Conservation (phyloP, 2,113 vertebrate species). For the Mugil cephalus region DNA sequence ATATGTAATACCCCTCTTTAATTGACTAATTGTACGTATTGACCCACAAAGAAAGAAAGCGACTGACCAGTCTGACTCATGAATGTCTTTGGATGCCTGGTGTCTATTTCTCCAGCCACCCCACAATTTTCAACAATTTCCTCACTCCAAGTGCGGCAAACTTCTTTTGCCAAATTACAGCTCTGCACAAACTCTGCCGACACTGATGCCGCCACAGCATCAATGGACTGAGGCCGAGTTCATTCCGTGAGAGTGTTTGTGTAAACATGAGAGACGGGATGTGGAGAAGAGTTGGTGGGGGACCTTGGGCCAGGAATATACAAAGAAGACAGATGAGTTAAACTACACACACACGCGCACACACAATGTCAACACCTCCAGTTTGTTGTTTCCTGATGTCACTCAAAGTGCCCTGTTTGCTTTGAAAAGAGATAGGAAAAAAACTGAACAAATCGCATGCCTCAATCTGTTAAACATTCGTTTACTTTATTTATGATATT, state of each 20-base stretch:
- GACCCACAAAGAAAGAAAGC: slow-evolving; percentile 28
- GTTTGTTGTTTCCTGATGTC: slow-evolving; percentile 26
- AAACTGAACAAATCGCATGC: neutral
- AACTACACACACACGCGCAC: slow-evolving; percentile 21
- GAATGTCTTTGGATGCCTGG: slow-evolving; percentile 41
- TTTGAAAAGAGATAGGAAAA: neutral
- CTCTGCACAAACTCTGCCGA: slow-evolving; percentile 38
- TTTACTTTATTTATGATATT: neutral
- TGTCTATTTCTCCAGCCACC: slow-evolving; percentile 8
- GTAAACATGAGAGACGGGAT: neutral
- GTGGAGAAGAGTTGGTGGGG: slow-evolving; percentile 16
- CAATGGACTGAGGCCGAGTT: neutral
- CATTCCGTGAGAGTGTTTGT: slow-evolving; percentile 15
- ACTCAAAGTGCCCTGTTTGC: slow-evolving; percentile 31
- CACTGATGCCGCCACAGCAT: slow-evolving; percentile 10
- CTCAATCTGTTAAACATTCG: neutral
- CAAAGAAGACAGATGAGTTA: slow-evolving; percentile 52
- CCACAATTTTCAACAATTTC: slow-evolving; percentile 21
- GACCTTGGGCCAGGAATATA: slow-evolving; percentile 61
- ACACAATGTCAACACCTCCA: slow-evolving; percentile 26
- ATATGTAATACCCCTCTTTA: slow-evolving; percentile 43
- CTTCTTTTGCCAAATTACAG: slow-evolving; percentile 44
- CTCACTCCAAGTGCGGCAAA: slow-evolving; percentile 24
- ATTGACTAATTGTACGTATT: slow-evolving; percentile 44
- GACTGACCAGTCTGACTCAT: slow-evolving; percentile 21